Conservation (phyloP, 2,888 invertebrate genomes). For the Pecten maximus region DNA sequence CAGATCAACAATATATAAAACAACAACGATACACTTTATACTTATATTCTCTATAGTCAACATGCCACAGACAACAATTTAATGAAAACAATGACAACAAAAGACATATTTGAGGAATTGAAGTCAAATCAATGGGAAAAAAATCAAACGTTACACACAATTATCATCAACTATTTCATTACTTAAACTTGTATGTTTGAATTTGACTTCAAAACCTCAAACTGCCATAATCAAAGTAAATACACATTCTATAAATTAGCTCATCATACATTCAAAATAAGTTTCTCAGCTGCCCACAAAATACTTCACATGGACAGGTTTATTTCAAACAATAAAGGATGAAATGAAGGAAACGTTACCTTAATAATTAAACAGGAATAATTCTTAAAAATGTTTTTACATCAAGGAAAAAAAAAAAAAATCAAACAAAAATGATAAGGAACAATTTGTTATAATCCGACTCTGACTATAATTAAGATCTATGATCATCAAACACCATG, state of each 20-base stretch:
- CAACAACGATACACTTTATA: constrained; percentile 22
- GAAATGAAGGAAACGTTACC: background rate
- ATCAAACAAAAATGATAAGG: background rate
- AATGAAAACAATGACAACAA: constrained; percentile 17
- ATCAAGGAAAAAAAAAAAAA: background rate
- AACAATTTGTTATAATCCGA: background rate
- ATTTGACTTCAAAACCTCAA: constrained; percentile 31
- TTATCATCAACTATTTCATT: background rate
- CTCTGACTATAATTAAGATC: background rate
- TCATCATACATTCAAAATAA: background rate
- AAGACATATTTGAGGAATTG: constrained; percentile 4
- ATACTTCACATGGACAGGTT: constrained; percentile 17
- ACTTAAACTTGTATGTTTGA: background rate
- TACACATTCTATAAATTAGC: constrained; percentile 4
- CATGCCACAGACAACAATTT: constrained; percentile 28
- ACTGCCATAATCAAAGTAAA: background rate
- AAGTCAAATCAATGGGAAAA: background rate
- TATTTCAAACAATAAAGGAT: background rate
- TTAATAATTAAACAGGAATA: background rate
- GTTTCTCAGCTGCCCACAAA: constrained; percentile 6
- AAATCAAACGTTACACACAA: background rate
- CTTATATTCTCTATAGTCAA: constrained; percentile 27
- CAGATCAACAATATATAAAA: background rate
- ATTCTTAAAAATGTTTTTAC: background rate
- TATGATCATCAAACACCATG: background rate